Percentiles rank a stretch among this genome's conserved stretches.
Conservation (phyloP, 1,140 invertebrate genomes). For the Papilio xuthus region DNA sequence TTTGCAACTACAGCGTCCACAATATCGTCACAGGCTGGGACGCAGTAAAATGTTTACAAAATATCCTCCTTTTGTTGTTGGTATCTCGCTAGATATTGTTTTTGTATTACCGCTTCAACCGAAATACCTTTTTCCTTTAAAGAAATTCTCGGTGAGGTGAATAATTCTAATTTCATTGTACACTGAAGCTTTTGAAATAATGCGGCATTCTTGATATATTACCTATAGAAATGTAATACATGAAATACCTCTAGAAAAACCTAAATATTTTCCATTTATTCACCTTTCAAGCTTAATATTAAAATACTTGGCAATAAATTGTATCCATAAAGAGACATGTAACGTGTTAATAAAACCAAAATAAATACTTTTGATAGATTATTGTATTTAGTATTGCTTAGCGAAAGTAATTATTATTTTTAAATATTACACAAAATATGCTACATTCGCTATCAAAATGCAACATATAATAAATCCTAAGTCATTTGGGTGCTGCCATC, state of each 20-base stretch:
- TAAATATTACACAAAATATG: conserved; percentile 16
- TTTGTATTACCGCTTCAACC: conserved; percentile 59
- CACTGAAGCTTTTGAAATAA: conserved; percentile 42
- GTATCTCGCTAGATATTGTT: conserved; percentile 59
- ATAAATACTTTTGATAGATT: too few relatives aligned
- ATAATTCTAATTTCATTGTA: background rate
- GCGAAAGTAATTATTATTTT: background rate
- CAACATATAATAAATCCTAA: background rate
- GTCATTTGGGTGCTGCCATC: background rate
- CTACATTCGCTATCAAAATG: conserved; percentile 18
- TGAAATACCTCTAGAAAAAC: background rate
- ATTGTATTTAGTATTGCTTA: background rate
- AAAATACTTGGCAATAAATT: too few relatives aligned
- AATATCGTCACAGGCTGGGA: conserved; percentile 71
- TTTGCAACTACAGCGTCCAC: conserved; percentile 68
- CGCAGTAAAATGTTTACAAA: conserved; percentile 77
- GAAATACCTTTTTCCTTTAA: conserved; percentile 40
- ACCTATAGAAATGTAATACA: too few relatives aligned
- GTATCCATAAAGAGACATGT: too few relatives aligned
- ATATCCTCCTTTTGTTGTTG: conserved; percentile 68
- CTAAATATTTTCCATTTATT: background rate
- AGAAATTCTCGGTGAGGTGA: background rate
- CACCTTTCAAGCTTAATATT: background rate
- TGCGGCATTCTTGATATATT: background rate
- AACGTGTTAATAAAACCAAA: too few relatives aligned